Evolutionary conservation across 2,888 invertebrate genomes (phyloP).

Genomic region (Seladonia tumulorum): DNA sequence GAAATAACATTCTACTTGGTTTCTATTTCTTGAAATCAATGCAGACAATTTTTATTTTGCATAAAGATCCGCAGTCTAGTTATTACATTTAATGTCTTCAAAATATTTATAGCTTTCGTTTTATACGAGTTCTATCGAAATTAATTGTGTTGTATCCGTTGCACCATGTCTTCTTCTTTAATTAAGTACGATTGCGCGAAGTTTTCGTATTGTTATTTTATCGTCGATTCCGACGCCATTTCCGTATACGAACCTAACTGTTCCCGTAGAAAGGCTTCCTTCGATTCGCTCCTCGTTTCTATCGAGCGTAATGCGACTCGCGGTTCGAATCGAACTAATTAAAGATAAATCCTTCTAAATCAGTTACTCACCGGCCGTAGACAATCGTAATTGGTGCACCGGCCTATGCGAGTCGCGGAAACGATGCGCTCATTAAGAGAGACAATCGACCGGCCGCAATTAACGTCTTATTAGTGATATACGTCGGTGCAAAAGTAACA

Average conservation of each 20-base stretch:
- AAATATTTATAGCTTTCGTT: background rate
- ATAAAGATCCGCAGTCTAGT: too few species aligned
- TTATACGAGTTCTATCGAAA: background rate
- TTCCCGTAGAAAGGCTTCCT: constrained; percentile 12
- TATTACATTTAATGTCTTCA: too few species aligned
- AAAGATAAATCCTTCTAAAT: constrained; percentile 73
- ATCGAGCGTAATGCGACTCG: constrained; percentile 25
- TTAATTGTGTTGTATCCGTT: background rate
- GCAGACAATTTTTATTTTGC: too few species aligned
- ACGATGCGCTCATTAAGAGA: constrained; percentile 74
- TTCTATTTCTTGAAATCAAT: too few species aligned
- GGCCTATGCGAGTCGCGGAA: constrained; percentile 43
- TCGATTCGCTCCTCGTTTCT: constrained; percentile 16
- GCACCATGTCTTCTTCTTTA: background rate
- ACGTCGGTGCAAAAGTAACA: constrained; percentile 72
- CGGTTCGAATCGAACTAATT: constrained; percentile 58
- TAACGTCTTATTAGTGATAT: constrained; percentile 76
- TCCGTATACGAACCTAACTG: constrained; percentile 5
- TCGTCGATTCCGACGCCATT: background rate
- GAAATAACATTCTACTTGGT: too few species aligned
- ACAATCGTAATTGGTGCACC: constrained; percentile 75
- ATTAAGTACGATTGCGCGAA: background rate
- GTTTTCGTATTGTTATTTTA: background rate
- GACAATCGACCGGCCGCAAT: constrained; percentile 74
- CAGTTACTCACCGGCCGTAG: constrained; percentile 69